phyloP scores from a whole-genome alignment of 2,888 invertebrate genomes.

The Coronaproctus castanopsis region DNA sequence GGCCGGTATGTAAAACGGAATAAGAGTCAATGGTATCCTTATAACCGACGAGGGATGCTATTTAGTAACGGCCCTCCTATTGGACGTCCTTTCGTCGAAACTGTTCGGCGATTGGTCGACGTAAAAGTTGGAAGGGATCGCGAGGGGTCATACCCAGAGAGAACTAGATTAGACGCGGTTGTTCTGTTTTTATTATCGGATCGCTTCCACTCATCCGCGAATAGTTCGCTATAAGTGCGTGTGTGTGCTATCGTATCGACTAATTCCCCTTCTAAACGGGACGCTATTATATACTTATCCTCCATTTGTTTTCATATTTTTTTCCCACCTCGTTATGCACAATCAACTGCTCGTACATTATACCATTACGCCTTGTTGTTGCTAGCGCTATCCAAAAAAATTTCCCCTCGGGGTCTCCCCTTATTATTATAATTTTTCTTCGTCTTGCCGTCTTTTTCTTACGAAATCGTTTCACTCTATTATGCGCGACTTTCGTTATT shows the following conservation, averaged over 20 bases:
- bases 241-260: too few species aligned
- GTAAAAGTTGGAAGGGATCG: too few species aligned
- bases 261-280: slow-evolving; percentile 14
- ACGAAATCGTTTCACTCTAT: too few species aligned
- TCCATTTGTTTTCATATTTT: slow-evolving; percentile 14
- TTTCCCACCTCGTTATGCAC: slow-evolving; percentile 11
- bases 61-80: slow-evolving; percentile 11
- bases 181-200: slow-evolving; percentile 11
- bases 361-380: too few species aligned
- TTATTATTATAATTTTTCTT: too few species aligned
- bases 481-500: too few species aligned
- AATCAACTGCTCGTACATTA: slow-evolving; percentile 5
- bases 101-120: slow-evolving; percentile 4
- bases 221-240: slow-evolving; percentile 13
- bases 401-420: slow-evolving; percentile 8
- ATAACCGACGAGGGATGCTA: not conserved
- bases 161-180: not conserved
- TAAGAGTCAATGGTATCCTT: not conserved
- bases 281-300: slow-evolving; percentile 14
- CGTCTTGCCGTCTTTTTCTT: too few species aligned
- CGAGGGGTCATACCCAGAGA: too few species aligned
- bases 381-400: too few species aligned
- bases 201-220: slow-evolving; percentile 12
- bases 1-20: not conserved
- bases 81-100: slow-evolving; percentile 10